A percentile compares a stretch with the other conserved stretches of the same genome.
Evolutionary conservation across 2,797 vertebrate genomes (phyloP).

Genomic region (Poeciliopsis paucimaculata): DNA sequence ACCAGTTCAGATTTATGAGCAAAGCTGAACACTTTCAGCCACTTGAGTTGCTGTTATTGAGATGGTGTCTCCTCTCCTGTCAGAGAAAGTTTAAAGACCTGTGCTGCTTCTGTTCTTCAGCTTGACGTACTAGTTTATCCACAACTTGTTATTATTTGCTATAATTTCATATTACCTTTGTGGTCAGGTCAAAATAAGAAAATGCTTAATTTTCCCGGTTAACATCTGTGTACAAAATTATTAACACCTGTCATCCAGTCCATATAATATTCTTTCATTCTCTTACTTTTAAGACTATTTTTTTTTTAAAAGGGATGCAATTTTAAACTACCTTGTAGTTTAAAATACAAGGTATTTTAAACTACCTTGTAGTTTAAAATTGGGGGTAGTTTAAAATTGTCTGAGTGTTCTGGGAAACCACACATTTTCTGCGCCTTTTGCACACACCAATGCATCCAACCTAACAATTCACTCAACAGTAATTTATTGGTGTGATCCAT

Average conservation of each 20-base stretch:
- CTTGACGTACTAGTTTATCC: not conserved
- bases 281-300: not conserved
- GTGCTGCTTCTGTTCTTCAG: not conserved
- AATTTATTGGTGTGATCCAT: slow-evolving; percentile 82
- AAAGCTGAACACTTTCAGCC: not conserved
- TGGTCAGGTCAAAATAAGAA: not conserved
- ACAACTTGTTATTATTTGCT: not conserved
- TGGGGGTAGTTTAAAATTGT: slow-evolving; percentile 31
- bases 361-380: not conserved
- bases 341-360: too few species aligned
- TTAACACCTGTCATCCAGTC: not conserved
- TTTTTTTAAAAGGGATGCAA: not conserved
- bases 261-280: not conserved
- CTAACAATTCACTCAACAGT: slow-evolving; percentile 81
- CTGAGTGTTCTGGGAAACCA: slow-evolving; percentile 53
- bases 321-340: not conserved
- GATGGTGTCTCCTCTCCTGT: not conserved
- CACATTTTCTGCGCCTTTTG: slow-evolving; percentile 49
- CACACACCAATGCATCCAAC: slow-evolving; percentile 65
- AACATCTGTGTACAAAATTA: not conserved
- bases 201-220: not conserved
- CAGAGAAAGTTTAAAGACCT: not conserved
- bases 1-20: not conserved
- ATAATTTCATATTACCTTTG: not conserved
- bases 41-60: not conserved